Evolutionary conservation across 1,140 invertebrate genomes (phyloP).

Genomic region (Micrasema minimum): DNA sequence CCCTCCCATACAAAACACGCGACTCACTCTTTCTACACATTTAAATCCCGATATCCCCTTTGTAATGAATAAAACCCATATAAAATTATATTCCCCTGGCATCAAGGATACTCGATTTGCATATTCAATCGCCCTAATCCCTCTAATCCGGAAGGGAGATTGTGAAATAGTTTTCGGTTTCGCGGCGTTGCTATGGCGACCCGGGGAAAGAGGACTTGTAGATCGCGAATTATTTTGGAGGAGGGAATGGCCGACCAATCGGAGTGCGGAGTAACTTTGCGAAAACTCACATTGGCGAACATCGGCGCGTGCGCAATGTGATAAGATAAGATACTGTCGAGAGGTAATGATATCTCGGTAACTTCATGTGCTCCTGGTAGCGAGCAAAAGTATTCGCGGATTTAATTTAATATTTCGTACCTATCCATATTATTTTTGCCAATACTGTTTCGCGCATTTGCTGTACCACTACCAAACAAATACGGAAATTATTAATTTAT

Average conservation of each 20-base stretch:
- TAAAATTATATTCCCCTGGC: not conserved
- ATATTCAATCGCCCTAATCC: conserved; percentile 5
- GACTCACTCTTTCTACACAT: conserved; percentile 21
- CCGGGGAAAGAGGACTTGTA: conserved; percentile 9
- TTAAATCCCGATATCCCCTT: conserved; percentile 13
- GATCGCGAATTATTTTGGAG: conserved; percentile 25
- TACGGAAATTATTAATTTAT: no score
- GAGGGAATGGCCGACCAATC: conserved; percentile 29
- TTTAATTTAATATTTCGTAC: conserved; percentile 10
- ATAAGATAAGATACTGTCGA: conserved; percentile 16
- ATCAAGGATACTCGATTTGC: conserved; percentile 12
- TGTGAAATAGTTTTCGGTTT: not conserved
- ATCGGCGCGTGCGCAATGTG: conserved; percentile 28
- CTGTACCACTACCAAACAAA: no score
- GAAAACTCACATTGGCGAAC: conserved; percentile 34
- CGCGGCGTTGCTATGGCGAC: conserved; percentile 22
- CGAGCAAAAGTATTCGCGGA: conserved; percentile 18
- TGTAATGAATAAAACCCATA: not conserved
- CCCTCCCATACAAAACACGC: not conserved
- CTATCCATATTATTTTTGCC: no score
- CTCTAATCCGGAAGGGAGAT: conserved; percentile 14
- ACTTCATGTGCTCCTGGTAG: conserved; percentile 27
- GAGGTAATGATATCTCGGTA: not conserved
- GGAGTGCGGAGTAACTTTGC: conserved; percentile 13
- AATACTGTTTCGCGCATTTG: no score